Evolutionary conservation across 1,140 invertebrate genomes (phyloP).

Genomic region (Pygmarrhopalites habei): DNA sequence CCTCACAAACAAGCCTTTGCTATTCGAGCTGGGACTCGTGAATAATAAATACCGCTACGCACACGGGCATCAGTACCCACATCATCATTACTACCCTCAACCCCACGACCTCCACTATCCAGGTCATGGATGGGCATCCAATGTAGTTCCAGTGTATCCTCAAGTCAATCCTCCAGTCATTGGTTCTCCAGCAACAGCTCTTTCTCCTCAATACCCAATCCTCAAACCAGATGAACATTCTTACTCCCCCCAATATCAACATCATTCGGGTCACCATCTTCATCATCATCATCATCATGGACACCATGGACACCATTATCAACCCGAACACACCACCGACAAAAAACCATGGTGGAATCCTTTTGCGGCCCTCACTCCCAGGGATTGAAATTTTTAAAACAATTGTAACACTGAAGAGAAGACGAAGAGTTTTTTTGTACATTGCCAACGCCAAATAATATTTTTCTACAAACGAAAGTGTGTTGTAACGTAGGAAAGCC

Average conservation of each 20-base stretch:
- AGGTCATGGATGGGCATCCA: constrained; percentile 4
- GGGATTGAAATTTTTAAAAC: too few species aligned
- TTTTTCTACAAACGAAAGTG: too few species aligned
- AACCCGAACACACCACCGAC: neutral
- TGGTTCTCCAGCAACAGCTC: neutral
- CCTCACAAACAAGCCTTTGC: constrained; percentile 23
- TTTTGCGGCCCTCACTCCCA: constrained; percentile 25
- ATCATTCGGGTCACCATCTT: constrained; percentile 5
- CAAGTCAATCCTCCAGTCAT: neutral
- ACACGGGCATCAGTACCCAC: too few species aligned
- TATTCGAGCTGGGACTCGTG: constrained; percentile 26
- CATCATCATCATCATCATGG: constrained; percentile 6
- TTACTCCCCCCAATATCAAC: neutral
- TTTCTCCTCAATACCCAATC: neutral
- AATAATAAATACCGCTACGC: constrained; percentile 14
- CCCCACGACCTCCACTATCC: neutral
- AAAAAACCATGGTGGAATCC: constrained; percentile 29
- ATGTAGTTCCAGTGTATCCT: neutral
- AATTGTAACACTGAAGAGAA: too few species aligned
- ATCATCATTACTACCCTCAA: too few species aligned
- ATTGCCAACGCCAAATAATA: too few species aligned
- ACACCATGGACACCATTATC: neutral
- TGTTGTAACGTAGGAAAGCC: too few species aligned
- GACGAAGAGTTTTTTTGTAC: too few species aligned
- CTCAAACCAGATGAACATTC: neutral